phyloP scores from a whole-genome alignment of 2,888 invertebrate species.

The Pseudococcus viburni region DNA sequence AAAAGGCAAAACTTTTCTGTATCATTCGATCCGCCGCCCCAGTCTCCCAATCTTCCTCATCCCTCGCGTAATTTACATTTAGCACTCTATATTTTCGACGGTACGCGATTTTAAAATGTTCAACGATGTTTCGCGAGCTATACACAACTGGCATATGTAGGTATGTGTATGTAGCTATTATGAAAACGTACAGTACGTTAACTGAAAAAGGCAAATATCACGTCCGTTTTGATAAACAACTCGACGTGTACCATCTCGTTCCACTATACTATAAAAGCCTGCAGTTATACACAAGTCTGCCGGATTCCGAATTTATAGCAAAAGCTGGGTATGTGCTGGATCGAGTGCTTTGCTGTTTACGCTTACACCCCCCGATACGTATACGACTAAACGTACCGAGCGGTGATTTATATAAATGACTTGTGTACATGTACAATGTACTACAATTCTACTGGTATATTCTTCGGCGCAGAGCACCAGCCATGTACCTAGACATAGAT shows the following conservation, averaged over 20 bases:
- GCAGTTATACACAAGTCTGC: background rate
- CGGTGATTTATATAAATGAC: slow-evolving; percentile 16
- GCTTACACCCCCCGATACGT: background rate
- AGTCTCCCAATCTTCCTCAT: background rate
- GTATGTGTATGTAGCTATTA: background rate
- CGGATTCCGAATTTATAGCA: background rate
- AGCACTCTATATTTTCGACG: background rate
- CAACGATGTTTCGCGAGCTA: background rate
- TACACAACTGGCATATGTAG: background rate
- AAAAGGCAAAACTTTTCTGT: slow-evolving; percentile 32
- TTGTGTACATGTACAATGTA: background rate
- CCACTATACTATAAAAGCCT: slow-evolving; percentile 2
- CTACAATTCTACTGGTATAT: background rate
- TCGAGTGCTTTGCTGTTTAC: background rate
- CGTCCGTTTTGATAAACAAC: slow-evolving; percentile 47
- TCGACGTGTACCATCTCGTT: slow-evolving; percentile 11
- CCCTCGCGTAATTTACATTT: background rate
- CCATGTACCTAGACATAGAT: background rate
- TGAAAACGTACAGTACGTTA: slow-evolving; percentile 16
- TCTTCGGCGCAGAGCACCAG: background rate
- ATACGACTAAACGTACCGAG: slow-evolving; percentile 1
- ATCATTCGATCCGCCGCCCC: background rate
- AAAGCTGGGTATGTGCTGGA: background rate
- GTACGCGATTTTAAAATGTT: slow-evolving; percentile 3
- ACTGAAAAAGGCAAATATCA: slow-evolving; percentile 47